Evolutionary conservation across 35 echinoderm and acorn worm genomes (phyloP), one percentile per base, ranked within the genome.

Genomic region (Holothuria glaberrima): DNA sequence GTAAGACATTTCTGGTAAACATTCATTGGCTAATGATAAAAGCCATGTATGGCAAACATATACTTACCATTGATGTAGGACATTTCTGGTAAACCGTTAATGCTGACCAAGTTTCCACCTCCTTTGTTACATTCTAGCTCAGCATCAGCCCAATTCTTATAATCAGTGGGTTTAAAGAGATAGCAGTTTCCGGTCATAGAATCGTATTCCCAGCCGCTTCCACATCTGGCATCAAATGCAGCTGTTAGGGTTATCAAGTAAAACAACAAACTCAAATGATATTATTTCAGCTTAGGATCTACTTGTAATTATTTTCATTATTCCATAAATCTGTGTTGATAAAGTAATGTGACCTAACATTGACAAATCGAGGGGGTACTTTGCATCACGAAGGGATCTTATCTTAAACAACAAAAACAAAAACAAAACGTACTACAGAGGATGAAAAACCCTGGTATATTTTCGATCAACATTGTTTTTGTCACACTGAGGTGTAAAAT

Each of bases 1-100:
- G 6, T 65, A 65, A 7, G 36, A 41, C 36, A 54, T 54, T 54
- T 54, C 9, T 1, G 12, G 9, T 69, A 69, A 12, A 12, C 9
- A 41, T 4, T 41, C 7, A 41, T 41, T 33, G 66, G 10, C 6
- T 33, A 13, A 1, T 69, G 9, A 29, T 21, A 26, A 25, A 12
- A 12, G 21, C 4, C 50, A 54, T 54, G 3, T 54, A 2, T 69
- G 16, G 1, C 5, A 69, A 29, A 33, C 66, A 69, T 38, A 7
- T 20, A 84, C 88, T 80, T 71, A 97, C 95, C 92, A 57, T 94
- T 97, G 28, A 97, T 90, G 45, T 94, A 97, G 22, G 85, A 91
- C 71, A 91, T 89, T 81, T 97, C 95, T 33, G 22, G 26, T 12
- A 59, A 18, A 52, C 86, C 83, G 18, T 41, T 52, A 28, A 98